A percentile compares a stretch with the other conserved stretches of the same genome.
phyloP scores from a whole-genome alignment of 2,888 invertebrate species.

The Lasioglossum zephyrum region DNA sequence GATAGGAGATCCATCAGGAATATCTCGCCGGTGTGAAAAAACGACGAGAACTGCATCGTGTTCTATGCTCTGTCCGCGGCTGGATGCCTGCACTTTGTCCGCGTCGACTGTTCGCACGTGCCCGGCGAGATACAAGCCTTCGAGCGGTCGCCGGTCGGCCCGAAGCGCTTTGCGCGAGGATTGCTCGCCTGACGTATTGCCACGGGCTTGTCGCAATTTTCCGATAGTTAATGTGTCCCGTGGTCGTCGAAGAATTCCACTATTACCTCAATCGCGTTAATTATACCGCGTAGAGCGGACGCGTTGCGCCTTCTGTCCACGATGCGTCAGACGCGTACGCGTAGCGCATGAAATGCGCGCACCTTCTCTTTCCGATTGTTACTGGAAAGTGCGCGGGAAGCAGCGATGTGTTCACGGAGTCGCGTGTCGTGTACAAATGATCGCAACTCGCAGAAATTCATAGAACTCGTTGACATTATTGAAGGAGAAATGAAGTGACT shows the following conservation, averaged over 20 bases:
- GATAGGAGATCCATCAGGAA: conserved; percentile 25
- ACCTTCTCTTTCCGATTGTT: background rate
- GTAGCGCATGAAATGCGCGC: background rate
- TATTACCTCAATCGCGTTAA: conserved; percentile 22
- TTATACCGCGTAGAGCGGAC: conserved; percentile 5
- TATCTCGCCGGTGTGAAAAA: background rate
- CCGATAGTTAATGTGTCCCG: conserved; percentile 13
- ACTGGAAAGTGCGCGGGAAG: conserved; percentile 1
- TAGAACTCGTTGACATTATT: background rate
- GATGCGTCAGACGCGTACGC: conserved; percentile 2
- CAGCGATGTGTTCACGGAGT: background rate
- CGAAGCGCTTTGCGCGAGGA: background rate
- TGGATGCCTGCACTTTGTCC: conserved; percentile 44
- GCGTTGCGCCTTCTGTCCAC: background rate
- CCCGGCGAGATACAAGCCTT: conserved; percentile 28
- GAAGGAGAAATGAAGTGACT: background rate
- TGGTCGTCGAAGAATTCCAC: conserved; percentile 16
- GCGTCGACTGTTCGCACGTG: conserved; percentile 49
- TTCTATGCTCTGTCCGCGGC: conserved; percentile 20
- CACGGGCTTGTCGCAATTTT: conserved; percentile 26
- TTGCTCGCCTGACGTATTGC: background rate
- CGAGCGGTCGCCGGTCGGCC: background rate
- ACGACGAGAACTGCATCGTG: conserved; percentile 7
- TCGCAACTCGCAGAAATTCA: background rate
- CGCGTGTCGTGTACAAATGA: background rate